A percentile compares a stretch with the other conserved stretches of the same genome.
phyloP scores from a whole-genome alignment of 1,140 invertebrate species.

The Anadara kagoshimensis region DNA sequence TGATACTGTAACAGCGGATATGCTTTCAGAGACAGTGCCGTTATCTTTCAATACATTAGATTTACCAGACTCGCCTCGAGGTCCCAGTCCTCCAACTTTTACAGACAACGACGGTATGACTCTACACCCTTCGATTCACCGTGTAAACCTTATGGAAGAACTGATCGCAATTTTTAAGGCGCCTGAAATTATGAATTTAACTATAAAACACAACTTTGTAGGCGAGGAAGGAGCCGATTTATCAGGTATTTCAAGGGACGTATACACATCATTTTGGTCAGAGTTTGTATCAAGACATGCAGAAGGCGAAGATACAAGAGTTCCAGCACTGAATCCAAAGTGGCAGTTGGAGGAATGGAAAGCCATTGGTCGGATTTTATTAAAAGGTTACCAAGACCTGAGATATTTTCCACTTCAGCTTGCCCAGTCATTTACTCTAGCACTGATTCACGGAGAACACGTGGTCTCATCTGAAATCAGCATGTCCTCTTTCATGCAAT shows the following conservation, averaged over 20 bases:
- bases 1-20: neutral
- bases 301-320: slow-evolving; percentile 24
- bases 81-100: slow-evolving; percentile 1
- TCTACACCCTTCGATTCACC: neutral
- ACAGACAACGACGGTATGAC: neutral
- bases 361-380: slow-evolving; percentile 21
- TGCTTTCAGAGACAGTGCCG: neutral
- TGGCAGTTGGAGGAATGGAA: slow-evolving; percentile 22
- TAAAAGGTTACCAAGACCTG: slow-evolving; percentile 18
- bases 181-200: neutral
- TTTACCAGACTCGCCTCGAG: neutral
- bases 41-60: too few relatives aligned
- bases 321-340: slow-evolving; percentile 11
- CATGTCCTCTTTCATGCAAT: slow-evolving; percentile 14
- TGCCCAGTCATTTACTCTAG: slow-evolving; percentile 8
- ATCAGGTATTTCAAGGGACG: slow-evolving; percentile 17
- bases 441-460: slow-evolving; percentile 7
- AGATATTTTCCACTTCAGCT: slow-evolving; percentile 20
- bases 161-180: slow-evolving; percentile 5
- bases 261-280: slow-evolving; percentile 11
- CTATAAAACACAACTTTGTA: slow-evolving; percentile 1
- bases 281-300: slow-evolving; percentile 10
- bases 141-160: slow-evolving; percentile 7
- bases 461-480: slow-evolving; percentile 11
- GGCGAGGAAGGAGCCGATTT: slow-evolving; percentile 17